Evolutionary conservation across 35 echinoderm and acorn worm genomes (phyloP), one percentile per base, ranked within the genome.

Genomic region (Strongylocentrotus purpuratus): DNA sequence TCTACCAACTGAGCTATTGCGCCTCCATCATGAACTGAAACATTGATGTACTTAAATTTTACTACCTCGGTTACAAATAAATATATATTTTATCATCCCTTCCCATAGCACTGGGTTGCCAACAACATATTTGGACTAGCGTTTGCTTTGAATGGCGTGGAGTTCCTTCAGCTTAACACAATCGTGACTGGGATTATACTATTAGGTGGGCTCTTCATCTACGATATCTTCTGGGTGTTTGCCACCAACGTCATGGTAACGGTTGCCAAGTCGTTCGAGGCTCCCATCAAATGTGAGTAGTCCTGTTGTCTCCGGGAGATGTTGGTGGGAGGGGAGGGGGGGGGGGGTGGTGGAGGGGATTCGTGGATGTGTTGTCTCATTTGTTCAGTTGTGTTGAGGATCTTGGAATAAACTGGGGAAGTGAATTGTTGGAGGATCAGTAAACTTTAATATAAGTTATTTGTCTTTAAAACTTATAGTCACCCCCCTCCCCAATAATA

Each of bases 181-280:
- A 96, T 99, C 32, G 97, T 99, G 96, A 99, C 98, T 33, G 98
- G 98, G 9, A 97, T 97, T 87, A 99, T 99, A 45, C 71, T 99
- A 11, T 95, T 99, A 32, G 97, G 97, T 15, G 98, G 98, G 58
- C 92, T 99, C 33, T 99, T 99, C 86, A 86, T 99, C 94, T 99
- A 99, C 46, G 98, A 99, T 52, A 97, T 99, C 93, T 99, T 99
- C 94, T 99, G 98, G 98, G 98, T 99, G 33, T 99, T 99, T 95
- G 98, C 96, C 8, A 99, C 98, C 31, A 96, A 99, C 46, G 98
- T 99, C 94, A 99, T 99, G 98, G 98, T 99, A 47, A 96, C 98
- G 5, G 98, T 99, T 61, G 98, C 98, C 93, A 99, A 97, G 98
- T 97, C 96, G 22, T 99, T 99, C 95, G 98, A 99, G 85, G 98